These are phyloP conservation scores for Metaphire vulgaris DNA, from an alignment of 1,140 invertebrate genomes.

Conservation along the genomic window DNA sequence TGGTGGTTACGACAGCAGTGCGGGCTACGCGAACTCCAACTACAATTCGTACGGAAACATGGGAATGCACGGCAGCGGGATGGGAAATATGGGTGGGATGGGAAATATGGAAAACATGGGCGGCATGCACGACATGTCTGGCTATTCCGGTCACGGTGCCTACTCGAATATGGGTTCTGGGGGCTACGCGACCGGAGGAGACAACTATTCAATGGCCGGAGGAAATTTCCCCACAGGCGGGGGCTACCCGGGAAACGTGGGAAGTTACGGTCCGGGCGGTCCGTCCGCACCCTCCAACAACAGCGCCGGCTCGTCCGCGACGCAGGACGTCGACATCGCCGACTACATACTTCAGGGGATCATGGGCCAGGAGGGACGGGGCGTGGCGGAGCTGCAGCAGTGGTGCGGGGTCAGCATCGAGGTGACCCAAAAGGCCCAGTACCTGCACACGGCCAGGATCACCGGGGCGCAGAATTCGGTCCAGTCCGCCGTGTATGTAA, in stretches of 20 bases:
- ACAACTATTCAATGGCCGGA: constrained; percentile 57
- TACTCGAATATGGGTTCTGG: background rate
- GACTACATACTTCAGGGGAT: constrained; percentile 90
- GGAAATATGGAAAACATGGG: background rate
- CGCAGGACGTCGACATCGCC: constrained; percentile 81
- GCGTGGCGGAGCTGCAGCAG: constrained; percentile 92
- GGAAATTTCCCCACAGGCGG: constrained; percentile 37
- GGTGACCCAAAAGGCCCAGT: constrained; percentile 83
- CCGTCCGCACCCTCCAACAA: background rate
- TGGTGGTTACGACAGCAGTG: background rate
- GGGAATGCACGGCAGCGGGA: background rate
- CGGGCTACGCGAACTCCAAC: background rate
- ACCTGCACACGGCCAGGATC: background rate
- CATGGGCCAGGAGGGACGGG: constrained; percentile 86
- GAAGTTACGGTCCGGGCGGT: constrained; percentile 39
- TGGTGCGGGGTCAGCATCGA: constrained; percentile 92
- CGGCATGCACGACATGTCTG: background rate
- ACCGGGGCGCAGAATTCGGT: background rate
- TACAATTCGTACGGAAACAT: background rate
- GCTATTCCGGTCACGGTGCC: background rate
- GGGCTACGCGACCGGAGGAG: background rate
- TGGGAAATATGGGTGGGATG: background rate
- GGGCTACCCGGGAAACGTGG: constrained; percentile 46
- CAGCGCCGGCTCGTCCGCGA: constrained; percentile 60
- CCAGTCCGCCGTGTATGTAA: background rate